Evolutionary conservation across 2,797 vertebrate species (phyloP).

Genomic region (Cyclura pinguis): DNA sequence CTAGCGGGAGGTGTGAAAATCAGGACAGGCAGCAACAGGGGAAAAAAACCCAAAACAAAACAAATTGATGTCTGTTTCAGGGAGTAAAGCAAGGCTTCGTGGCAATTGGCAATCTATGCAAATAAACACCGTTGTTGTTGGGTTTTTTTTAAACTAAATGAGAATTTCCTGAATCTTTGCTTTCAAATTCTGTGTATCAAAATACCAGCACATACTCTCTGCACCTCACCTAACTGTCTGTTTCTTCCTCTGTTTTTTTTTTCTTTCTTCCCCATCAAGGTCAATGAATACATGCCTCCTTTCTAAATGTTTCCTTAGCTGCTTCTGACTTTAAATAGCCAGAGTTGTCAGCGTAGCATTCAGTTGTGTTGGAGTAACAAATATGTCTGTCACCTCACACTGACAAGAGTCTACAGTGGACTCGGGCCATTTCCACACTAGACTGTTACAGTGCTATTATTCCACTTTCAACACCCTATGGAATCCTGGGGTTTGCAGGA

Average conservation of each 20-base stretch:
- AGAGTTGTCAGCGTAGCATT: not conserved
- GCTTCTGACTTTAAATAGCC: not conserved
- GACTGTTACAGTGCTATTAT: too few species aligned
- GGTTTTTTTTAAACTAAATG: not conserved
- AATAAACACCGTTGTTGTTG: too few species aligned
- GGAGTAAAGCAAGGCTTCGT: not conserved
- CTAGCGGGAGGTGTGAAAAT: constrained; percentile 35
- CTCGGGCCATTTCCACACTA: not conserved
- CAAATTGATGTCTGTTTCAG: not conserved
- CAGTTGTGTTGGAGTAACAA: not conserved
- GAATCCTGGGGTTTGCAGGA: too few species aligned
- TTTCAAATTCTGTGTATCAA: not conserved
- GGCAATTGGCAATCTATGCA: not conserved
- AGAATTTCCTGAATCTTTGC: not conserved
- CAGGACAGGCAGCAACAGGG: not conserved
- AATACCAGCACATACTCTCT: not conserved
- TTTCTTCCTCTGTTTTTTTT: not conserved
- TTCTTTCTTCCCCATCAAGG: not conserved
- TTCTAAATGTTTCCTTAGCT: not conserved
- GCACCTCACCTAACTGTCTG: not conserved
- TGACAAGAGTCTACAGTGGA: not conserved
- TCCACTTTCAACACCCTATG: too few species aligned
- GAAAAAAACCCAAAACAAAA: not conserved
- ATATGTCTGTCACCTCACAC: not conserved
- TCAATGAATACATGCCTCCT: not conserved